Conservation (phyloP, 2,113 vertebrate genomes). For the Donacobius atricapilla region DNA sequence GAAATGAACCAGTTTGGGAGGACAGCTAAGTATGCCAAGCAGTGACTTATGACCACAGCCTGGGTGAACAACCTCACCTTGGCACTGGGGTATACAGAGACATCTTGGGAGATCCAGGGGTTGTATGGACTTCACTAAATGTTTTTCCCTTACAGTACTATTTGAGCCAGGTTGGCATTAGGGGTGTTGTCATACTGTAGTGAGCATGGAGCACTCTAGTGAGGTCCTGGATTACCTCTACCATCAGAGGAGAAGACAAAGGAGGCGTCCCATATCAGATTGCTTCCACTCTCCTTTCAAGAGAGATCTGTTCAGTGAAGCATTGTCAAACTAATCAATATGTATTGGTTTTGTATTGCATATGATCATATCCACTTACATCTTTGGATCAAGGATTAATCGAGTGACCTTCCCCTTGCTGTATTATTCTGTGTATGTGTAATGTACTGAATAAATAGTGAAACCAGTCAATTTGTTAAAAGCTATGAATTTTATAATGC, state of each 20-base stretch:
- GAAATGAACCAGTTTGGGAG: neutral
- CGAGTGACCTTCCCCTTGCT: neutral
- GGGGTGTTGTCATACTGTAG: neutral
- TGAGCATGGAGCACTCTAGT: accelerated
- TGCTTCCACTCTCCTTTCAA: neutral
- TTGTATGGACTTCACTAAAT: neutral
- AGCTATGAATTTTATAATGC: neutral
- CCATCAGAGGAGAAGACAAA: neutral
- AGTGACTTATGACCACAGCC: neutral
- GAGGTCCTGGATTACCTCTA: neutral
- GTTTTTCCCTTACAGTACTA: neutral
- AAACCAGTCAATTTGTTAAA: neutral
- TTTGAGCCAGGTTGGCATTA: neutral
- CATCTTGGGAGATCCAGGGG: neutral
- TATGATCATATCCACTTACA: neutral
- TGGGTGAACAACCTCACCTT: neutral
- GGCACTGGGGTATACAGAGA: neutral
- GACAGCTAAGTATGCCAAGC: neutral
- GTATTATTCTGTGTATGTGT: neutral
- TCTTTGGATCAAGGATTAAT: neutral
- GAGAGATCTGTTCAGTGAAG: neutral
- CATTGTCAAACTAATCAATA: neutral
- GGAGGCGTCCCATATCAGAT: neutral
- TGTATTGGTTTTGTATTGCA: neutral
- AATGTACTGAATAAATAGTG: neutral